These are phyloP conservation scores for Eublepharis macularius DNA, from an alignment of 2,113 vertebrate species.

Conservation along the genomic window DNA sequence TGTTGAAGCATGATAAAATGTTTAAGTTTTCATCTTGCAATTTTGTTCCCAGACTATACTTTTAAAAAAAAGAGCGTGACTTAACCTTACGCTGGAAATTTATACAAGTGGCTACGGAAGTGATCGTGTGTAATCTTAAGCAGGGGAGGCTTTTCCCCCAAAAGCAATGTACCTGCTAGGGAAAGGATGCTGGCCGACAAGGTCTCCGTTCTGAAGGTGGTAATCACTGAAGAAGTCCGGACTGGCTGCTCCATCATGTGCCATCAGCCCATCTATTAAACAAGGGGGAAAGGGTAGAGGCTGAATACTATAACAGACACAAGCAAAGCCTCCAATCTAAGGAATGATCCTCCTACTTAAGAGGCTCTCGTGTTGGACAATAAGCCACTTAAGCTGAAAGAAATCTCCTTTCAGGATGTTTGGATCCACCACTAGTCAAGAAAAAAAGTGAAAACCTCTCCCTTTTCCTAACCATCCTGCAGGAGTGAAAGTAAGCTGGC, in stretches of 20 bases:
- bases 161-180: conserved; percentile 76
- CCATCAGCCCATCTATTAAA: conserved; percentile 87
- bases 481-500: no score
- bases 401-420: no score
- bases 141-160: neutral
- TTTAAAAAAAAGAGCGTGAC: conserved; percentile 17
- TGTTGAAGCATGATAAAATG: conserved; percentile 22
- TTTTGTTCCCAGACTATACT: neutral
- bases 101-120: conserved; percentile 8
- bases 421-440: no score
- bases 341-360: no score
- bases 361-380: no score
- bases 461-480: neutral
- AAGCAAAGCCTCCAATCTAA: no score
- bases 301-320: neutral
- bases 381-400: no score
- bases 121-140: accelerated
- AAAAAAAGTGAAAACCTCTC: neutral
- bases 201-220: conserved; percentile 89
- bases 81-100: conserved; percentile 24
- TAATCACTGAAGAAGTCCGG: conserved; percentile 89
- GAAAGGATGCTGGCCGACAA: conserved; percentile 78
- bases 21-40: neutral
- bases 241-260: conserved; percentile 85
- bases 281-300: neutral